phyloP scores from a whole-genome alignment of 1,140 invertebrate species.

The Rhagoletis zephyria region DNA sequence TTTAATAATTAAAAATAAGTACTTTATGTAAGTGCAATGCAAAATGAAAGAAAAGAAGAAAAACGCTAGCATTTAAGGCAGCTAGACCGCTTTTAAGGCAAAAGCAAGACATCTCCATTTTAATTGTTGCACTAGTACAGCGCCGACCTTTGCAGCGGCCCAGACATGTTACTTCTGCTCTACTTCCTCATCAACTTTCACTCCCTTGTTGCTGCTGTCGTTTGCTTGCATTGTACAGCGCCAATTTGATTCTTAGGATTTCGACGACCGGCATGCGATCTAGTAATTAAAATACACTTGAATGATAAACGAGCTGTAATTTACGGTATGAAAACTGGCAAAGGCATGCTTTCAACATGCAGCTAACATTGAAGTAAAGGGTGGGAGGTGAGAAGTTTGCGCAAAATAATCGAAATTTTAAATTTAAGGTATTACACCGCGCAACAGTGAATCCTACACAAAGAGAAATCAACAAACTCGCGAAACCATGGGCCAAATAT shows the following conservation, averaged over 20 bases:
- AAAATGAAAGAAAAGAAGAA: background rate
- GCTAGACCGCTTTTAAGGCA: too few relatives aligned
- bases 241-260: background rate
- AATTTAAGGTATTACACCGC: background rate
- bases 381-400: background rate
- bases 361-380: background rate
- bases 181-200: background rate
- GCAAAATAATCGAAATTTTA: background rate
- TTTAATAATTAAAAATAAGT: background rate
- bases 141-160: background rate
- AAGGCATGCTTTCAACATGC: constrained; percentile 17
- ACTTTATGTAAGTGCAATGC: background rate
- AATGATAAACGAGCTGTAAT: constrained; percentile 29
- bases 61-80: background rate
- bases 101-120: background rate
- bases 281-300: constrained; percentile 35
- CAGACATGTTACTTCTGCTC: background rate
- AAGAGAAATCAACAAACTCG: too few relatives aligned
- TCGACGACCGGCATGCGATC: constrained; percentile 31
- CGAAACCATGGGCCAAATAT: too few relatives aligned
- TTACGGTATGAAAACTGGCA: background rate
- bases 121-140: background rate
- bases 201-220: background rate
- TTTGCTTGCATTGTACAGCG: background rate
- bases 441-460: too few relatives aligned